Evolutionary conservation across 2,888 invertebrate genomes (phyloP).

Genomic region (Scaptodrosophila latifasciaeformis): DNA sequence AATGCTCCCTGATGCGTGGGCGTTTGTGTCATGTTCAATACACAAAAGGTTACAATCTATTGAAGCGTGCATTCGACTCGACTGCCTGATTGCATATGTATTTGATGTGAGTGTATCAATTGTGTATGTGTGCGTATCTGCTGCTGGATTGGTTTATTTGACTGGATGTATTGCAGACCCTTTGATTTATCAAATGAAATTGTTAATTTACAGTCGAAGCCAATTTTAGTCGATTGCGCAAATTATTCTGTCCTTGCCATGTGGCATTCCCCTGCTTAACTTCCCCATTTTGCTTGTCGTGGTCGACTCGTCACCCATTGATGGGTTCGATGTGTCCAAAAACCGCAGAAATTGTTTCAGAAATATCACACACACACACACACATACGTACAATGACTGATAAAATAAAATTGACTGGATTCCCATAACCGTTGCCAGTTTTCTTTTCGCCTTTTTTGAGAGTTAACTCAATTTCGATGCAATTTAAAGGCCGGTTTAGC

Average conservation of each 20-base stretch:
- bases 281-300: too few species aligned
- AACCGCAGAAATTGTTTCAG: conserved; percentile 28
- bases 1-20: conserved; percentile 61
- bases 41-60: conserved; percentile 17
- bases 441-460: too few species aligned
- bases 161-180: conserved; percentile 32
- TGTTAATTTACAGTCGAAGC: conserved; percentile 63
- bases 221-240: conserved; percentile 42
- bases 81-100: neutral
- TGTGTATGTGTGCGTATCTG: neutral
- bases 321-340: conserved; percentile 8
- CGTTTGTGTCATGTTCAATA: conserved; percentile 63
- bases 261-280: neutral
- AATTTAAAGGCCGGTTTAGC: conserved; percentile 19
- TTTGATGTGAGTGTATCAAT: neutral
- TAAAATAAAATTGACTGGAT: too few species aligned
- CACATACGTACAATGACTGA: too few species aligned
- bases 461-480: conserved; percentile 39
- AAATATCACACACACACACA: too few species aligned
- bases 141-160: conserved; percentile 3
- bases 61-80: conserved; percentile 4
- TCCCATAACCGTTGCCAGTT: too few species aligned
- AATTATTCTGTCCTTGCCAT: neutral
- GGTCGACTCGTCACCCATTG: conserved; percentile 4
- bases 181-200: conserved; percentile 65